These are phyloP conservation scores for Sclerurus mexicanus DNA, from an alignment of 2,113 vertebrate species.

Conservation along the genomic window DNA sequence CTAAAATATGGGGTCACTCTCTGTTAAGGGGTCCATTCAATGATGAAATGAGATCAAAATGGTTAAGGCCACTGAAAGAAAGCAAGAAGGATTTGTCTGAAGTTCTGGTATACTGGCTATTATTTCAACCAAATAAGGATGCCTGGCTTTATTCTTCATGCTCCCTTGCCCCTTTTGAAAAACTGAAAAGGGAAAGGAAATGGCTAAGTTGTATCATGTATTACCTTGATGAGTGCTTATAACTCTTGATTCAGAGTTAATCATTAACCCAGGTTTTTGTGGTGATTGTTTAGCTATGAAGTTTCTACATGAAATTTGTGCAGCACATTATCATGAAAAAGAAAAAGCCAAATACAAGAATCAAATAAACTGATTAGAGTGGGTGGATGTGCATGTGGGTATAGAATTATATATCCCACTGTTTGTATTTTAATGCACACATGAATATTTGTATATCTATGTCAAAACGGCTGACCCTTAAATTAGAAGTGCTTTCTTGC, in stretches of 20 bases:
- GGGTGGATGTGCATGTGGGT: not conserved
- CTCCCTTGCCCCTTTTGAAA: slow-evolving; percentile 69
- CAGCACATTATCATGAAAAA: not conserved
- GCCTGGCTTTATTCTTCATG: slow-evolving; percentile 68
- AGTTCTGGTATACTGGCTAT: slow-evolving; percentile 67
- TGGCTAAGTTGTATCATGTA: slow-evolving; percentile 66
- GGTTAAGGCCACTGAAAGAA: slow-evolving; percentile 65
- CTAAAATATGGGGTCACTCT: slow-evolving; percentile 64
- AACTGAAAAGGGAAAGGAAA: slow-evolving; percentile 69
- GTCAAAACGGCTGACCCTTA: slow-evolving; percentile 44
- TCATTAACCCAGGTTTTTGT: slow-evolving; percentile 54
- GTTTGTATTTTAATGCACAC: slow-evolving; percentile 26
- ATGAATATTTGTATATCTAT: slow-evolving; percentile 11
- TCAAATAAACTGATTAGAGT: slow-evolving; percentile 14
- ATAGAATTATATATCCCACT: not conserved
- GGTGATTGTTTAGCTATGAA: slow-evolving; percentile 40
- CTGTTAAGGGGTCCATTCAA: slow-evolving; percentile 68
- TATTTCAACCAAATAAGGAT: slow-evolving; percentile 73
- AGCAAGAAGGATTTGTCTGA: slow-evolving; percentile 68
- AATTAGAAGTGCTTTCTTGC: slow-evolving; percentile 23
- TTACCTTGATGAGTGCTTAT: slow-evolving; percentile 67
- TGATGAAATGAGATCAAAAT: slow-evolving; percentile 72
- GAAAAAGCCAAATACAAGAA: slow-evolving; percentile 23
- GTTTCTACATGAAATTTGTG: not conserved
- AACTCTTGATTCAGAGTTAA: slow-evolving; percentile 56